Base-by-base conservation (phyloP, 2,888 invertebrate genomes). In the Acleris laterana region DNA sequence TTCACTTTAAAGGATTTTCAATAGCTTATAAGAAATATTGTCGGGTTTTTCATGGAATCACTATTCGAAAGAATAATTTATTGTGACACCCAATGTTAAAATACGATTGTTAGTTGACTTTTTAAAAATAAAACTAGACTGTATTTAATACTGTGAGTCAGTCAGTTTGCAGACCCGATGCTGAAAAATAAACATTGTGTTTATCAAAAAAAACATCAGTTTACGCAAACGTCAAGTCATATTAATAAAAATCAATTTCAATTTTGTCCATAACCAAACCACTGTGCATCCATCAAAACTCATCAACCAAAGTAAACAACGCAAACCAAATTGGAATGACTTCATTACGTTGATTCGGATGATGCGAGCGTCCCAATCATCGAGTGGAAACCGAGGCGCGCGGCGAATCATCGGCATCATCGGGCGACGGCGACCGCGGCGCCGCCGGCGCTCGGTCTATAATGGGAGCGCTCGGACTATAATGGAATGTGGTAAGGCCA, bases 381-480 rank as follows among this genome's bases (percentile, higher is more conserved):
- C 46, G 51, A 44, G 38, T 46, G 53, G 53, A 58, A 63, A 63
- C 59, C 59, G 66, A 63, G 44, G 50, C 63, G 57, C 44, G 32
- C 56, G 46, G 44, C 56, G 20, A 62, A 62, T 67, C 62, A 57
- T 57, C 62, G 62, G 7, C 2, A 25, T 11, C 50, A 51, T 20
- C 49, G 19, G 57, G 57, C 19, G 60, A 49, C 32, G 59, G 38
- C 13, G 55, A 22, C 56, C 56, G 56, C 56, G 16, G n/a, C 48
- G 49, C 61, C 42, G 60, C 58, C 57, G 63, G 64, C 59, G 22
- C 53, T 48, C 48, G 53, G 58, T n/a, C 59, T 64, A 66, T 61
- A 60, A 55, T 60, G 64, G 64, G 46, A 13, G 62, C 42, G 63
- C 63, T 64, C 59, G 59, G 58, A 49, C 63, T 64, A 59, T 59